These are phyloP conservation scores for Mechanitis mazaeus DNA, from an alignment of 2,888 invertebrate genomes.

Conservation along the genomic window DNA sequence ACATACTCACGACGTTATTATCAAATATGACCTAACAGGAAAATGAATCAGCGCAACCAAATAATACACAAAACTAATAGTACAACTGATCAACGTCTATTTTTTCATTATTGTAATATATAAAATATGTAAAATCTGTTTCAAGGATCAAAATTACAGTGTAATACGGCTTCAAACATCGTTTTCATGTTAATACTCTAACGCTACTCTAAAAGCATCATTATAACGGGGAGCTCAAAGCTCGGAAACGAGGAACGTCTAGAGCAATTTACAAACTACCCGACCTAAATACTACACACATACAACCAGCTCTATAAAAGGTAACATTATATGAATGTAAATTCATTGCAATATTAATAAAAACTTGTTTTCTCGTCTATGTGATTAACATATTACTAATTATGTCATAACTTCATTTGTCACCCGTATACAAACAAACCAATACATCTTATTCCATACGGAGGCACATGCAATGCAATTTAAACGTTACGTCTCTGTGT, in stretches of 20 bases:
- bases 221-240: slow-evolving; percentile 17
- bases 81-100: too few species aligned
- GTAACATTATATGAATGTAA: neutral
- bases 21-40: too few species aligned
- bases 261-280: slow-evolving; percentile 2
- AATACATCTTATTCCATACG: slow-evolving; percentile 5
- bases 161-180: neutral
- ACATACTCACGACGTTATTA: too few species aligned
- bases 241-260: slow-evolving; percentile 9
- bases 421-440: slow-evolving; percentile 14
- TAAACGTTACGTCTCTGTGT: neutral
- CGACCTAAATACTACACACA: slow-evolving; percentile 17
- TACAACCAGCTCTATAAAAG: neutral
- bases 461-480: neutral
- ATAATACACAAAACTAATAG: too few species aligned
- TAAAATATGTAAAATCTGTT: too few species aligned
- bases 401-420: slow-evolving; percentile 14
- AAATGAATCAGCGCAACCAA: too few species aligned
- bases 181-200: neutral
- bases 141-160: too few species aligned
- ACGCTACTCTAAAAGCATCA: slow-evolving; percentile 7
- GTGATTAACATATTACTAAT: neutral
- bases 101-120: too few species aligned
- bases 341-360: neutral
- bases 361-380: neutral